These are phyloP conservation scores for Aptenodytes forsteri DNA, from an alignment of 2,113 vertebrate genomes.

Conservation along the genomic window DNA sequence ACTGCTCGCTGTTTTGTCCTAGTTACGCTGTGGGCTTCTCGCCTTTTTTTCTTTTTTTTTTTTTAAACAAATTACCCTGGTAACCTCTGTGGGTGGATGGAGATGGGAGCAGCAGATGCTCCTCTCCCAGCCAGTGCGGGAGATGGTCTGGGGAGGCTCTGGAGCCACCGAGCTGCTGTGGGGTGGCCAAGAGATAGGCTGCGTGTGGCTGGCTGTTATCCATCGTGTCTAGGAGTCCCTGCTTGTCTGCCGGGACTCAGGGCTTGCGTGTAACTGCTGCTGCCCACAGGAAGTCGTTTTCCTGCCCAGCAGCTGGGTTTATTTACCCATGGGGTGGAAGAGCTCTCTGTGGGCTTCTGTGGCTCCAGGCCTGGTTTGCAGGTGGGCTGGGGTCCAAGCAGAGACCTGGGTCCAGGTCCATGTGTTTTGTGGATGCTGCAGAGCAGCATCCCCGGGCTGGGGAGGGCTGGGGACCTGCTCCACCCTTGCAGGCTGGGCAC, in stretches of 20 bases:
- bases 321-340: background rate
- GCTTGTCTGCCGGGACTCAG: background rate
- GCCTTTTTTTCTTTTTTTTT: background rate
- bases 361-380: background rate
- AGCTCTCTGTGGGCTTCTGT: background rate
- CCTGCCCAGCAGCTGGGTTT: background rate
- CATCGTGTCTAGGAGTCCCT: background rate
- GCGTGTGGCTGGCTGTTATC: background rate
- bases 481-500: background rate
- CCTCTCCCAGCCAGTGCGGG: background rate
- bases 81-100: background rate
- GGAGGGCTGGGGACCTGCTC: background rate
- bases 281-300: accelerated
- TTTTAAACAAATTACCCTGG: background rate
- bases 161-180: background rate
- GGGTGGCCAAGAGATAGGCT: background rate
- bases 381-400: background rate
- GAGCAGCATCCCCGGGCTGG: background rate
- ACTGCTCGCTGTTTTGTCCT: background rate
- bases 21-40: constrained; percentile 18
- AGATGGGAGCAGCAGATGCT: background rate
- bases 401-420: background rate
- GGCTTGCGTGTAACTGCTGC: background rate
- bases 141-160: background rate
- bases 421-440: background rate